Evolutionary conservation across 2,888 invertebrate genomes (phyloP).

Genomic region (Agrilus biguttatus): DNA sequence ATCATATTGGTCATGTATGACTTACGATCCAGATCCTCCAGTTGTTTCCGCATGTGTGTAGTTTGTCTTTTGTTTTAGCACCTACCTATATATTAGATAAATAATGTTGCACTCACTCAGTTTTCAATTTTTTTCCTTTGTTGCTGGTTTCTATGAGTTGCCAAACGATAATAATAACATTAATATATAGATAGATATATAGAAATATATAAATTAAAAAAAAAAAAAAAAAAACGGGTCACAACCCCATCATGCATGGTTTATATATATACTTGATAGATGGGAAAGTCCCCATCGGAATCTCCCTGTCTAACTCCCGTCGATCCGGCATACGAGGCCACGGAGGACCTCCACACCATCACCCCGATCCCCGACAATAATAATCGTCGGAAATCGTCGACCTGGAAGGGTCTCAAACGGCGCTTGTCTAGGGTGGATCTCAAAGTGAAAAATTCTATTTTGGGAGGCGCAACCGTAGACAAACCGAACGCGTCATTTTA

Average conservation of each 20-base stretch:
- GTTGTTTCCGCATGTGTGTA: too few relatives aligned
- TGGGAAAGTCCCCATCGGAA: slow-evolving; percentile 27
- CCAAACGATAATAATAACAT: slow-evolving; percentile 10
- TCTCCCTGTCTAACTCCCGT: slow-evolving; percentile 34
- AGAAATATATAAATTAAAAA: too few relatives aligned
- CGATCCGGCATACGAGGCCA: slow-evolving; percentile 33
- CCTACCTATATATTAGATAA: too few relatives aligned
- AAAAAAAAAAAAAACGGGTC: too few relatives aligned
- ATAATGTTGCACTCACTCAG: too few relatives aligned
- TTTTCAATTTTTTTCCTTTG: slow-evolving; percentile 13
- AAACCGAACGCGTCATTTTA: slow-evolving; percentile 30
- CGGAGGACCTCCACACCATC: slow-evolving; percentile 25
- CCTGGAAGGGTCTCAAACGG: slow-evolving; percentile 69
- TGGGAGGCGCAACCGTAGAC: slow-evolving; percentile 22
- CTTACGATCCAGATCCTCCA: too few relatives aligned
- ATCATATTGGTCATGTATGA: too few relatives aligned
- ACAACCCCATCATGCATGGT: too few relatives aligned
- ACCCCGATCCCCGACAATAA: slow-evolving; percentile 26
- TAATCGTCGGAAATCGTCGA: slow-evolving; percentile 44
- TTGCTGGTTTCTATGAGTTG: slow-evolving; percentile 24
- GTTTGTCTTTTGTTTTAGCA: too few relatives aligned
- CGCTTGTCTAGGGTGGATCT: slow-evolving; percentile 68
- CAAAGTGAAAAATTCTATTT: slow-evolving; percentile 54
- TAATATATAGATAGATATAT: too few relatives aligned
- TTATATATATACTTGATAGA: slow-evolving; percentile 13